Conservation (phyloP, 2,113 vertebrate genomes). For the Orycteropus afer region DNA sequence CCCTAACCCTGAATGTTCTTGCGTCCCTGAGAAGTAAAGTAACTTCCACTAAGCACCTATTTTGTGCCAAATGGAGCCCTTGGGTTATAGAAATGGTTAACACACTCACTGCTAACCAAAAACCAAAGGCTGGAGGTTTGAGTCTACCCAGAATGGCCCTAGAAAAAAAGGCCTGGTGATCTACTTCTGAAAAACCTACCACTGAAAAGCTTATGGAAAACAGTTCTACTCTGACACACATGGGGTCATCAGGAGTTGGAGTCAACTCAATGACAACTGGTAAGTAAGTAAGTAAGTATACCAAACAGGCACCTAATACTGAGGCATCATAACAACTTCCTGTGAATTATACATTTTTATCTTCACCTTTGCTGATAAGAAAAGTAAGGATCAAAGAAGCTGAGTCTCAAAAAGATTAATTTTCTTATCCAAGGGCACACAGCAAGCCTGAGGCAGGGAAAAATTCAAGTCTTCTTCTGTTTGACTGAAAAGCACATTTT, state of each 20-base stretch:
- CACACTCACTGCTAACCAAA: neutral
- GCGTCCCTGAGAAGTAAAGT: neutral
- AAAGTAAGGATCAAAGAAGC: neutral
- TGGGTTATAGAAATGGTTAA: too few relatives aligned
- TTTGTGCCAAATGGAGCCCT: neutral
- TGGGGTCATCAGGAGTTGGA: too few relatives aligned
- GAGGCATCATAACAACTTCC: neutral
- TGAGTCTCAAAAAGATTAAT: neutral
- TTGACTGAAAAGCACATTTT: neutral
- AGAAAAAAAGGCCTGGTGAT: neutral
- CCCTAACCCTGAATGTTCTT: fast-evolving
- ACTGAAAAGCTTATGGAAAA: too few relatives aligned
- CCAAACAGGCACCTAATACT: neutral
- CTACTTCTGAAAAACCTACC: neutral
- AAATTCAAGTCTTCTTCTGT: neutral
- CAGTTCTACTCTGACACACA: too few relatives aligned
- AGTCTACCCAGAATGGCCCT: neutral
- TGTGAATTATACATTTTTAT: neutral
- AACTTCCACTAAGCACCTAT: neutral
- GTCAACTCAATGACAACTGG: too few relatives aligned
- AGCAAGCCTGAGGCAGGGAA: neutral
- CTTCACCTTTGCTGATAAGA: neutral
- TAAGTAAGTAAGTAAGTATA: neutral
- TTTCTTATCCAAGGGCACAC: neutral
- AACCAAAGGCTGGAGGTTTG: neutral